These are phyloP conservation scores for Formica selysi DNA, from an alignment of 1,140 invertebrate species.

Conservation along the genomic window DNA sequence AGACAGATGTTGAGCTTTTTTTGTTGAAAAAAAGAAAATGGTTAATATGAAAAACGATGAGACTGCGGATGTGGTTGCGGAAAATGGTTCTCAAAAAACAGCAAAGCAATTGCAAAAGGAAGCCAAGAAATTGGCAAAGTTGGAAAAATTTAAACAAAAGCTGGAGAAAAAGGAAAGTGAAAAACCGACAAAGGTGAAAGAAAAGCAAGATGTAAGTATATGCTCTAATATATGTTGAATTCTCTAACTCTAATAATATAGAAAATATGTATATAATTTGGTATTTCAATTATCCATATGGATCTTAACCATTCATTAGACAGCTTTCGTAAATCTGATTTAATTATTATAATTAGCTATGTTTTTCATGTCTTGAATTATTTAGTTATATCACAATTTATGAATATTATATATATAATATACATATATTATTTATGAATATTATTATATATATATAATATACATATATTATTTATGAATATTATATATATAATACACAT, in stretches of 20 bases:
- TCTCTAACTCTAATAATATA: background rate
- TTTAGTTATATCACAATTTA: no score
- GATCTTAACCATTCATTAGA: background rate
- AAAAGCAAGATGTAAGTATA: conserved; percentile 89
- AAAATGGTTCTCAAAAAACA: conserved; percentile 89
- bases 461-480: no score
- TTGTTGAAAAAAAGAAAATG: conserved; percentile 62
- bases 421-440: no score
- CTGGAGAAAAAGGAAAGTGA: conserved; percentile 92
- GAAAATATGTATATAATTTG: background rate
- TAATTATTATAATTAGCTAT: conserved; percentile 3
- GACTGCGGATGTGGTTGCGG: conserved; percentile 36
- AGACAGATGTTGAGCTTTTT: background rate
- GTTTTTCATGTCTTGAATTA: background rate
- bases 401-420: no score
- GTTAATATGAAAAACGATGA: conserved; percentile 66
- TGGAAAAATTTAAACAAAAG: conserved; percentile 97
- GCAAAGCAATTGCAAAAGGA: conserved; percentile 96
- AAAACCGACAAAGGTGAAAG: conserved; percentile 85
- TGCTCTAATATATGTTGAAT: background rate
- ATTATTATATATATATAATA: no score
- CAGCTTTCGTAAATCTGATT: background rate
- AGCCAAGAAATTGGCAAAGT: conserved; percentile 94
- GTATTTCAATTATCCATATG: conserved; percentile 64
- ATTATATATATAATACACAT: no score